These are phyloP conservation scores for Tetraneura akinire DNA, from an alignment of 1,140 invertebrate species.

Conservation along the genomic window DNA sequence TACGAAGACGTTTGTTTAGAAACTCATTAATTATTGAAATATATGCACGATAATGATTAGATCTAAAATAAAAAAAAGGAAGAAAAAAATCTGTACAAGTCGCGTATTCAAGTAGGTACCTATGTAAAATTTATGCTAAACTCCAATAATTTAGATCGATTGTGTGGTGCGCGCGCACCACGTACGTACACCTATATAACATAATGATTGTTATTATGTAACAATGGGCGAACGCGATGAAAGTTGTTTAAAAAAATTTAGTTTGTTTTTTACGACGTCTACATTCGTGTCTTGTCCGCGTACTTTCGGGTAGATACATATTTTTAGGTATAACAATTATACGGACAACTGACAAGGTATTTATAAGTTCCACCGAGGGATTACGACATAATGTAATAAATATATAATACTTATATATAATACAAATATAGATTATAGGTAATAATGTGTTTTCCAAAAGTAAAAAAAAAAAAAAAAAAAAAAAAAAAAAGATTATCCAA, in stretches of 20 bases:
- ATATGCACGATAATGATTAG: too few relatives aligned
- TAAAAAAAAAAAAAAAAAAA: slow-evolving; percentile 1
- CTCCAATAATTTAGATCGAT: slow-evolving; percentile 30
- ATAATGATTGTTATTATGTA: slow-evolving; percentile 1
- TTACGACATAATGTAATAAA: slow-evolving; percentile 4
- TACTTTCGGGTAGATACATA: neutral
- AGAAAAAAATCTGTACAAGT: neutral
- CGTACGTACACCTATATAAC: too few relatives aligned
- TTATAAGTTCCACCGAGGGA: neutral
- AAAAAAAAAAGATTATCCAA: slow-evolving; percentile 2
- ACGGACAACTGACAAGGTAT: neutral
- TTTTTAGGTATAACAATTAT: too few relatives aligned
- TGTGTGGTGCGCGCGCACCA: neutral
- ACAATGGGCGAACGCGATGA: neutral
- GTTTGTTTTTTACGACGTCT: too few relatives aligned
- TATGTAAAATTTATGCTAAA: slow-evolving; percentile 34
- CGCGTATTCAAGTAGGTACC: neutral
- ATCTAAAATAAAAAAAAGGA: slow-evolving; percentile 3
- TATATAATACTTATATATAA: too few relatives aligned
- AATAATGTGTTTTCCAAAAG: neutral
- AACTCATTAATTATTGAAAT: slow-evolving; percentile 11
- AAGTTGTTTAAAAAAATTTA: slow-evolving; percentile 1
- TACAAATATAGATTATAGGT: too few relatives aligned
- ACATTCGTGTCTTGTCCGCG: neutral
- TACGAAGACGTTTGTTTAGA: neutral